Evolutionary conservation across 2,797 vertebrate species (phyloP).

Genomic region (Clamator glandarius): DNA sequence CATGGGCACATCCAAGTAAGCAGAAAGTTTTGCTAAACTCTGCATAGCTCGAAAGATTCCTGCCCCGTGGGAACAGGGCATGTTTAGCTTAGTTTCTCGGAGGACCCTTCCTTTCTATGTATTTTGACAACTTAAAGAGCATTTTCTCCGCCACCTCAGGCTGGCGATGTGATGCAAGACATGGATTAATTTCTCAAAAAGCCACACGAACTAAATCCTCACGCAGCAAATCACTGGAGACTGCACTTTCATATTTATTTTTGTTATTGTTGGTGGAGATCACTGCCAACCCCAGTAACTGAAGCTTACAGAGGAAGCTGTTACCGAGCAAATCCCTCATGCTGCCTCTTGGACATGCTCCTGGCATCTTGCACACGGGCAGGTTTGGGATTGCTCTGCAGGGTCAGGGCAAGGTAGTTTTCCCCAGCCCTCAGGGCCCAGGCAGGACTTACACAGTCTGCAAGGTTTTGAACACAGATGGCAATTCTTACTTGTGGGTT

Average conservation of each 20-base stretch:
- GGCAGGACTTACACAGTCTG: background rate
- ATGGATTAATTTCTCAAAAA: conserved; percentile 35
- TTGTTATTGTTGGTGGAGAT: conserved; percentile 56
- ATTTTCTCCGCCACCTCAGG: conserved; percentile 49
- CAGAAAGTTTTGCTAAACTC: conserved; percentile 13
- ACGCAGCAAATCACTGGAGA: conserved; percentile 1
- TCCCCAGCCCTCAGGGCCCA: conserved; percentile 21
- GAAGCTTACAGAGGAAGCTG: conserved; percentile 43
- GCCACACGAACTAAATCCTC: conserved; percentile 45
- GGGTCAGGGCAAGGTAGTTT: background rate
- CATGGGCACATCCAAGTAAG: background rate
- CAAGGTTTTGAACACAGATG: conserved; percentile 45
- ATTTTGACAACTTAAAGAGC: conserved; percentile 60
- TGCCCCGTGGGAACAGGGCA: background rate
- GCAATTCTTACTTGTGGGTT: conserved; percentile 17
- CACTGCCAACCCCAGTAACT: conserved; percentile 40
- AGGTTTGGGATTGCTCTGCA: conserved; percentile 22
- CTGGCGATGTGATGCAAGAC: background rate
- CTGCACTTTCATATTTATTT: conserved; percentile 55
- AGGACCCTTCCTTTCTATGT: background rate
- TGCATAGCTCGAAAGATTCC: background rate
- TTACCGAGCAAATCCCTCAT: conserved; percentile 34
- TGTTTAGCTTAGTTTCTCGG: conserved; percentile 13
- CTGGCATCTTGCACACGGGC: background rate
- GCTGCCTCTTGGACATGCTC: conserved; percentile 58